Evolutionary conservation across 2,113 vertebrate genomes (phyloP).

Genomic region (Gallinago undulata): DNA sequence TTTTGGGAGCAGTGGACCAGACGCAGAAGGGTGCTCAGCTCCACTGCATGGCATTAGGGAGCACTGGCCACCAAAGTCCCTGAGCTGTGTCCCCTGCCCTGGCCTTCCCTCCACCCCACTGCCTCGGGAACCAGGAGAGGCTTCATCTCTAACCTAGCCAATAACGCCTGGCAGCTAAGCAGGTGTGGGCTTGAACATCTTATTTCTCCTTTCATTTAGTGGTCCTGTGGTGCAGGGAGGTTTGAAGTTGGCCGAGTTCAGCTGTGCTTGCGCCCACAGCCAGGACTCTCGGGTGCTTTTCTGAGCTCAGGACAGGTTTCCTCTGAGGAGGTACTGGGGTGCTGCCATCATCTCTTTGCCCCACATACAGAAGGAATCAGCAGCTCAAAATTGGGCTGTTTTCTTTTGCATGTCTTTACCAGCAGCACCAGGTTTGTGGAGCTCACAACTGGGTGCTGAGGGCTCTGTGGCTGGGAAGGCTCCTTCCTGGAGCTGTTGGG

Average conservation of each 20-base stretch:
- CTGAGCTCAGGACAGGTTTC: background rate
- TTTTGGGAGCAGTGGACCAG: background rate
- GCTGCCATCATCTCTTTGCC: background rate
- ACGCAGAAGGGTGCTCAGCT: background rate
- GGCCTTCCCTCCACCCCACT: background rate
- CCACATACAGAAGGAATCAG: background rate
- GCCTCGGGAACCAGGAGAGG: background rate
- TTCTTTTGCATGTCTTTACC: background rate
- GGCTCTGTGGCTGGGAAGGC: background rate
- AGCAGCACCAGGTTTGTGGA: fast-evolving
- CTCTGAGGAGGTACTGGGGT: fast-evolving
- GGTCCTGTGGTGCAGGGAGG: background rate
- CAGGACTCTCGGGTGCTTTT: background rate
- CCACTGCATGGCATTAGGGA: background rate
- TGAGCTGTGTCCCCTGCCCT: background rate
- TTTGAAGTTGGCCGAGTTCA: background rate
- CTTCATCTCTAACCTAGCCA: background rate
- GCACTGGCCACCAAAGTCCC: background rate
- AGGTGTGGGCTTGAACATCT: background rate
- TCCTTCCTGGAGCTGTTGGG: background rate
- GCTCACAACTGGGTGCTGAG: background rate
- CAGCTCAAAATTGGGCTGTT: background rate
- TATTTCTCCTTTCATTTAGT: background rate
- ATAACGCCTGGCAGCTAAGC: background rate
- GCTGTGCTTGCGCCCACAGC: background rate